A percentile compares a stretch with the other conserved stretches of the same genome.
Evolutionary conservation across 1,140 invertebrate species (phyloP).

Genomic region (Planococcus citri): DNA sequence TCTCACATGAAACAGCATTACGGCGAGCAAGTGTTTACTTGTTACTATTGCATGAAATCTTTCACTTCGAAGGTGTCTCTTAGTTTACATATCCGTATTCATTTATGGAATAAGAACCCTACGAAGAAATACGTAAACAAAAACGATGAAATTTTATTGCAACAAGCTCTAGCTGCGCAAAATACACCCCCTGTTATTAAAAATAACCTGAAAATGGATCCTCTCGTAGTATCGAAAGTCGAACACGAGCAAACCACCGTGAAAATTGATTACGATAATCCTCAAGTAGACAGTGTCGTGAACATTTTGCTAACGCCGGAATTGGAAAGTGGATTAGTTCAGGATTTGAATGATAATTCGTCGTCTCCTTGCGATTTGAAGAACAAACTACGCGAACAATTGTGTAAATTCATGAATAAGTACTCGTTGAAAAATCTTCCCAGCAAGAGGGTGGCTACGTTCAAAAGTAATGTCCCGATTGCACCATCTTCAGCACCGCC

Average conservation of each 20-base stretch:
- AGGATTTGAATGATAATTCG: not conserved
- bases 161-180: not conserved
- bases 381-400: not conserved
- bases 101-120: not conserved
- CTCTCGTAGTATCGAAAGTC: not conserved
- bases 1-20: not conserved
- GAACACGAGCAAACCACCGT: not conserved
- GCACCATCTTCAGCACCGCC: no score
- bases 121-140: not conserved
- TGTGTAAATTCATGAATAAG: not conserved
- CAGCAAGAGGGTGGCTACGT: not conserved
- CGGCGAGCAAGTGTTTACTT: conserved; percentile 42
- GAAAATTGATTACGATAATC: not conserved
- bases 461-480: no score
- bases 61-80: conserved; percentile 7
- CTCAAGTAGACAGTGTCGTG: not conserved
- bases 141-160: not conserved
- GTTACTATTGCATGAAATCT: conserved; percentile 19
- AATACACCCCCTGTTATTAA: not conserved
- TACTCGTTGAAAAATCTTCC: not conserved
- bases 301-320: not conserved
- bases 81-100: not conserved
- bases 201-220: not conserved
- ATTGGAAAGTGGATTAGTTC: not conserved
- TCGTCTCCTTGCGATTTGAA: not conserved